phyloP scores from a whole-genome alignment of 2,113 vertebrate species.

The Pelvicachromis taeniatus region DNA sequence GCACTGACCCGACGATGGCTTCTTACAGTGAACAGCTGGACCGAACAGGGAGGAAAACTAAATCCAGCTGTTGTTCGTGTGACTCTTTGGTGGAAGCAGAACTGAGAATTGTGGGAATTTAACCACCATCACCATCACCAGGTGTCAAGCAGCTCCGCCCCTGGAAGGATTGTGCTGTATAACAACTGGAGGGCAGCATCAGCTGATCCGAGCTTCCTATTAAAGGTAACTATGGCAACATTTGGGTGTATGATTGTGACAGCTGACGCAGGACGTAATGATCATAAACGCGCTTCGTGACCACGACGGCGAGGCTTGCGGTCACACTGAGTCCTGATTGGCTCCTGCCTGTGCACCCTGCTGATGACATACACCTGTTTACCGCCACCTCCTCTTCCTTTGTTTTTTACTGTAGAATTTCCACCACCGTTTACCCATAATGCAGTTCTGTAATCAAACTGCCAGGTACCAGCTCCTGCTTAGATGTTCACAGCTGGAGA shows the following conservation, averaged over 20 bases:
- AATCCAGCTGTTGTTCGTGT: neutral
- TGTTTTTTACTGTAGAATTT: neutral
- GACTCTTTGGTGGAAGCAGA: neutral
- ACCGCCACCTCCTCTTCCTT: neutral
- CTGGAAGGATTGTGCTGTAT: neutral
- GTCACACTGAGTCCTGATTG: neutral
- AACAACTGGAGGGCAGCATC: neutral
- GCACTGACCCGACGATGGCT: fast-evolving
- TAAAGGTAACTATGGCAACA: neutral
- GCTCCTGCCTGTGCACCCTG: neutral
- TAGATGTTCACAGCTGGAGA: neutral
- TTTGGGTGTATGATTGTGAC: neutral
- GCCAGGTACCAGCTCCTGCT: neutral
- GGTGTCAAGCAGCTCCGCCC: neutral
- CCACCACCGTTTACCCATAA: neutral
- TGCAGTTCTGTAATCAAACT: neutral
- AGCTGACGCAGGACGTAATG: neutral
- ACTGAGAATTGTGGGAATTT: neutral
- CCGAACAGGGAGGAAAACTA: neutral
- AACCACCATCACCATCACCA: neutral
- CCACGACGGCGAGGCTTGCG: neutral
- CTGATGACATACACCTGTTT: neutral
- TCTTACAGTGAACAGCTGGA: neutral
- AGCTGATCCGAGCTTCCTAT: neutral
- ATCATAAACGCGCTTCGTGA: neutral